Base-by-base conservation (phyloP, 1,140 invertebrate genomes). In the Drosophila burlai region DNA sequence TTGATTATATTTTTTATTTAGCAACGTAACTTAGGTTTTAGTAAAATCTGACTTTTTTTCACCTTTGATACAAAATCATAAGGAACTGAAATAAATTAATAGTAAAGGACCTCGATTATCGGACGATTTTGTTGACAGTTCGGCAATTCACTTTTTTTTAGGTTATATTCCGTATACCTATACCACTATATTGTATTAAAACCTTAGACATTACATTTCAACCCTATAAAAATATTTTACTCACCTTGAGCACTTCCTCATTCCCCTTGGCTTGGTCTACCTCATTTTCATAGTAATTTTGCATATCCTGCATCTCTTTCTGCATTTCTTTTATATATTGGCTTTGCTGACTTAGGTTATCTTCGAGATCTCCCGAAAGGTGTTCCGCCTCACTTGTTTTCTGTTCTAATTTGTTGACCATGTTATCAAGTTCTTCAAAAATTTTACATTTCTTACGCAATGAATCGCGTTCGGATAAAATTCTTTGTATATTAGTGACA, bases 301-400 rank as follows among this genome's bases (percentile, higher is more conserved):
- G 87, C 83, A 86, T 90, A 9, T 86, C 69, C 8, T 80, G 60
- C 59, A 91, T 90, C 16, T 91, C 86, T 24, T 66, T 58, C 18
- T 91, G 78, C 76, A 91, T 86, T 24, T 82, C 62, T 9, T 49
- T 40, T 26, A 91, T 84, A 38, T 84, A 77, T 11, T 60, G 52
- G 18, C 77, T 62, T 31, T 90, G 80, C 15, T 67, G 62, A 3
- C 76, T 49, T 2, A 90, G 36, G 45, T 66, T 79, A 21, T 52
- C 58, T 8, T 54, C 45, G 8, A 83, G 42, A 9, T 73, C 60
- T 9, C 26, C 61, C 8, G 72, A 60, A 10, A 50, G 45, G 24
- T 63, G 46, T 26, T 73, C 57, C 1, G 67, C 69, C 29, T 72
- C 60, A 9, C 45, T 31, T 2, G 72, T 69, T 43, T 71, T 65